These are phyloP conservation scores for Symphodus melops DNA, from an alignment of 2,113 vertebrate species.

Conservation along the genomic window DNA sequence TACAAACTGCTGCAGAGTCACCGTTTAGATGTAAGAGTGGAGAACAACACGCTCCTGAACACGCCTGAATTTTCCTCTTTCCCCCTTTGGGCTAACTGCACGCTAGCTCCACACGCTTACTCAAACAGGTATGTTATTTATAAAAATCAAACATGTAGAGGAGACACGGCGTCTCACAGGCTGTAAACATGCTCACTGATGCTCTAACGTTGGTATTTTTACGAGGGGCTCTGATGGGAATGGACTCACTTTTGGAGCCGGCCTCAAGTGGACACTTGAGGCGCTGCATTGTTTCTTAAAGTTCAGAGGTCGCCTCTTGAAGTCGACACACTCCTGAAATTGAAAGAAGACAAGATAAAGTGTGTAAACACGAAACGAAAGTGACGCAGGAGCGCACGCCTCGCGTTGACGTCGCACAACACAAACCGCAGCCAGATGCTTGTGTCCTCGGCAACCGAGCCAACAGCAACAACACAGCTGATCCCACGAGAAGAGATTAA, in stretches of 20 bases:
- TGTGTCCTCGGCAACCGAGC: constrained; percentile 87
- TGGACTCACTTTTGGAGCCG: not conserved
- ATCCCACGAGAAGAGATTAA: constrained; percentile 82
- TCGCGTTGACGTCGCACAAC: constrained; percentile 22
- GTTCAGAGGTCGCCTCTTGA: not conserved
- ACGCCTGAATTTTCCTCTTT: no score
- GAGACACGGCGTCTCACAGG: no score
- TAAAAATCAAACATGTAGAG: no score
- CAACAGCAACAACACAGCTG: constrained; percentile 83
- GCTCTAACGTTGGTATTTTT: no score
- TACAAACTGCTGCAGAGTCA: no score
- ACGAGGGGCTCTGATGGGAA: not conserved
- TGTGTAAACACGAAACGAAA: constrained; percentile 27
- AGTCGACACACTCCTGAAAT: constrained; percentile 1
- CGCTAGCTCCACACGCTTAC: no score
- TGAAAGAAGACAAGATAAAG: constrained; percentile 11
- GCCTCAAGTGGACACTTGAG: not conserved
- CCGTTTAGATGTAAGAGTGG: no score
- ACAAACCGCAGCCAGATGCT: constrained; percentile 78
- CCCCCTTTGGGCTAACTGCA: no score
- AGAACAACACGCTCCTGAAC: no score
- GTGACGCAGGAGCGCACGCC: not conserved
- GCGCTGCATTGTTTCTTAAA: not conserved
- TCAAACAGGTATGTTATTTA: no score
- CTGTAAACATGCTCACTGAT: no score